Conservation (phyloP, 2,113 vertebrate species). For the Geothlypis trichas region DNA sequence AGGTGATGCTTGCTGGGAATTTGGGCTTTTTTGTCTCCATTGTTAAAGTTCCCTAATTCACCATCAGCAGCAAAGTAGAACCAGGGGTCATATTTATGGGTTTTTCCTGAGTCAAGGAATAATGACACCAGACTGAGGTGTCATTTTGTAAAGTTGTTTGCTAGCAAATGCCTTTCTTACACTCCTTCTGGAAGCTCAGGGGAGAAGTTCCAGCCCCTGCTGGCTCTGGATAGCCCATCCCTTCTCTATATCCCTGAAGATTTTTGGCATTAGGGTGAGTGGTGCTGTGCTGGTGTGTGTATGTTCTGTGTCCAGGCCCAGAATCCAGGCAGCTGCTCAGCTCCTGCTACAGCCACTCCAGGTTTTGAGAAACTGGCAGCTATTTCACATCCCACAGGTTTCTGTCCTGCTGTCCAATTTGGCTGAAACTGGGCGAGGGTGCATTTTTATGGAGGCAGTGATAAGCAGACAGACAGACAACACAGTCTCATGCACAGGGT, state of each 20-base stretch:
- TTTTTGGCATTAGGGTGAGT: accelerated
- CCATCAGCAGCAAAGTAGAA: background rate
- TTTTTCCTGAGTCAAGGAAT: background rate
- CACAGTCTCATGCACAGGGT: accelerated
- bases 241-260: background rate
- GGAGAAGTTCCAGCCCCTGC: background rate
- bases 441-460: background rate
- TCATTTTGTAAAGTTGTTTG: background rate
- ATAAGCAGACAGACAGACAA: constrained; percentile 7
- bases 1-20: background rate
- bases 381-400: background rate
- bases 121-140: background rate
- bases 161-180: background rate
- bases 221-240: background rate
- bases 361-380: background rate
- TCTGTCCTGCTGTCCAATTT: background rate
- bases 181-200: background rate
- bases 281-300: background rate
- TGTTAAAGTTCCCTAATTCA: background rate
- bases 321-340: background rate
- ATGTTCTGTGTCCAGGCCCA: background rate
- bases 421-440: background rate
- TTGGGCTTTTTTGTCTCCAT: background rate
- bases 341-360: background rate
- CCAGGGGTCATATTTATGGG: accelerated